phyloP scores from a whole-genome alignment of 2,113 vertebrate species.

The Myrmophylax atrothorax region DNA sequence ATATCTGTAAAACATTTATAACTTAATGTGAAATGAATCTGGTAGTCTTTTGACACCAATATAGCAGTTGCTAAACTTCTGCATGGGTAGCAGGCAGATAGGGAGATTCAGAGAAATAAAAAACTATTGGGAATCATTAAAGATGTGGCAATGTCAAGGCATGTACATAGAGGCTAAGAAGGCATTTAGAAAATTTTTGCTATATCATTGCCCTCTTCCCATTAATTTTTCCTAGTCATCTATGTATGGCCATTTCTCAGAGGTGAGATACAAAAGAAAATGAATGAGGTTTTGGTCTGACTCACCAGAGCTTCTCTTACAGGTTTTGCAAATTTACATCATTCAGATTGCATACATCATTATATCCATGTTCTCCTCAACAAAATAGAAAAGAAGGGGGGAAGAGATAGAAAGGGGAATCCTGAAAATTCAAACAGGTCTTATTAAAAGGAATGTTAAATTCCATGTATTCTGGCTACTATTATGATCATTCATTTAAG shows the following conservation, averaged over 20 bases:
- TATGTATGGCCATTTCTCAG: not conserved
- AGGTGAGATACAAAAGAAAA: not conserved
- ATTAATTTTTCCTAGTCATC: not conserved
- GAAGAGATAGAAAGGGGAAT: not conserved
- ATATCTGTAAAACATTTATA: not conserved
- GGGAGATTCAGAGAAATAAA: not conserved
- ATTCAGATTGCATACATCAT: not conserved
- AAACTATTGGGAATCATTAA: not conserved
- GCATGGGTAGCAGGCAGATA: not conserved
- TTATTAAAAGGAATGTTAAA: not conserved
- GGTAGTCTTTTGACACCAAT: not conserved
- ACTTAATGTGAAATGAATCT: not conserved
- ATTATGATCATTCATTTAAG: not conserved
- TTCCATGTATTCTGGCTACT: not conserved
- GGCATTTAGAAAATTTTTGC: not conserved
- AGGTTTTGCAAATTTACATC: not conserved
- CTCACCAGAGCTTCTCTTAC: not conserved
- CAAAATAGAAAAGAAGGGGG: not conserved
- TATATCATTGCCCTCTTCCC: not conserved
- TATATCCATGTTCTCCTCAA: not conserved
- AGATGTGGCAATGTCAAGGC: not conserved
- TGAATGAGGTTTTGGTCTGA: not conserved
- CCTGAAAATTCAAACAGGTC: not conserved
- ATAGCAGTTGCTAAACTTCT: not conserved
- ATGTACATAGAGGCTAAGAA: not conserved